Base-by-base conservation (phyloP, 2,113 vertebrate genomes). In the Cyanistes caeruleus region DNA sequence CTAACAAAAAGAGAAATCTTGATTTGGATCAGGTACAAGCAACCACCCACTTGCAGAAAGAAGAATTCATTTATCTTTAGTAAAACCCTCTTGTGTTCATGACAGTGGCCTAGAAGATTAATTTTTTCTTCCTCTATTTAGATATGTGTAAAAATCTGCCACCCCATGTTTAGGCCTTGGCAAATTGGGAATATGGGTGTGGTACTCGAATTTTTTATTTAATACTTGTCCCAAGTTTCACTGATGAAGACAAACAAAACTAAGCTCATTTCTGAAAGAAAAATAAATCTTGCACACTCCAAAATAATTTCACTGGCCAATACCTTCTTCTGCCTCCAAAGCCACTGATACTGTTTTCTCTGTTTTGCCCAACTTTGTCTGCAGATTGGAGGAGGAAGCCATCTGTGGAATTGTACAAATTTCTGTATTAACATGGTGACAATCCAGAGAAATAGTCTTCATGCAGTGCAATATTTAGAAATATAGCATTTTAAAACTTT, bases 191-290 rank as follows among this genome's bases (percentile, higher is more conserved):
- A 58, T 62, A 33, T 0, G 6, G 10, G 9, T 35, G 5, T 49
- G n/a, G 21, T 46, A 24, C 15, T 49, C 5, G 2, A 48, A 8
- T 76, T 90, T 72, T 17, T 46, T 85, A 69, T 79, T 79, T 80
- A 58, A 49, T 55, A 21, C 13, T 73, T 76, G 44, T 60, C 10
- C 14, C 49, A 55, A 68, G 11, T 58, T 87, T 68, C 49, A 31
- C 39, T 24, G 27, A 94, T 87, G 67, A 93, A 92, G 55, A 89
- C 37, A 96, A 21, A 93, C 31, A 96, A 25, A 90, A 25, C 41
- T n/a, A 44, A 89, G 92, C 74, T 94, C 6, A 86, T 97, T 95
- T 95, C 43, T 67, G 86, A 84, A 25, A 59, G 87, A 94, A 75
- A 83, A 76, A 83, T 20, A 82, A 95, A 86, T 81, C 14, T 73